Evolutionary conservation across 2,797 vertebrate species (phyloP).

Genomic region (Trichosurus vulpecula): DNA sequence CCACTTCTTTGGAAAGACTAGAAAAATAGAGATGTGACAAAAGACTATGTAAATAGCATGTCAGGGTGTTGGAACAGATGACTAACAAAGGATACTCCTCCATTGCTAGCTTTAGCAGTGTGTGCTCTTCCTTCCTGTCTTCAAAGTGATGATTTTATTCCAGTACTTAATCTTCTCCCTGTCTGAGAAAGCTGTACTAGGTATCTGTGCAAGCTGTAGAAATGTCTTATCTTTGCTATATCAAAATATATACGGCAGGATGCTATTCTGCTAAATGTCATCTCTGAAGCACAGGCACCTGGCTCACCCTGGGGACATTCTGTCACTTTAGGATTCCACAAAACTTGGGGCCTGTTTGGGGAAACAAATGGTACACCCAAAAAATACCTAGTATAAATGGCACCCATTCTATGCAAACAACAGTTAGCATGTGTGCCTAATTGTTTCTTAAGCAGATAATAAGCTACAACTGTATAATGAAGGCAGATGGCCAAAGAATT

Average conservation of each 20-base stretch:
- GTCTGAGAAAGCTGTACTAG: background rate
- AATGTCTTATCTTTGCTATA: constrained; percentile 30
- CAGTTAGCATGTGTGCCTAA: constrained; percentile 65
- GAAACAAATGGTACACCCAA: background rate
- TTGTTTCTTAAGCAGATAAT: constrained; percentile 70
- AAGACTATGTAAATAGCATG: constrained; percentile 16
- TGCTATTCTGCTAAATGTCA: background rate
- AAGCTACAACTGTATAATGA: constrained; percentile 49
- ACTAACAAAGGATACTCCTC: background rate
- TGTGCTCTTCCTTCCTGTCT: constrained; percentile 39
- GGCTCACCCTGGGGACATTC: background rate
- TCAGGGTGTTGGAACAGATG: background rate
- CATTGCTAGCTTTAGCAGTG: background rate
- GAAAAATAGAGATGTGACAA: constrained; percentile 5
- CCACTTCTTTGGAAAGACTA: background rate
- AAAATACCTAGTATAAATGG: constrained; percentile 55
- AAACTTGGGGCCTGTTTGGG: constrained; percentile 19
- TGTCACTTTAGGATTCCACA: constrained; percentile 18
- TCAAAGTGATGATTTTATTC: background rate
- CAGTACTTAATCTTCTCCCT: constrained; percentile 6
- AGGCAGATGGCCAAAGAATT: constrained; percentile 70
- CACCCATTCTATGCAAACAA: constrained; percentile 61
- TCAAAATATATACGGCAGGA: constrained; percentile 24
- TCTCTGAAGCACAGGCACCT: background rate
- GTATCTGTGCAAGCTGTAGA: background rate